phyloP scores from a whole-genome alignment of 2,888 invertebrate species.

The Sepioteuthis lessoniana region DNA sequence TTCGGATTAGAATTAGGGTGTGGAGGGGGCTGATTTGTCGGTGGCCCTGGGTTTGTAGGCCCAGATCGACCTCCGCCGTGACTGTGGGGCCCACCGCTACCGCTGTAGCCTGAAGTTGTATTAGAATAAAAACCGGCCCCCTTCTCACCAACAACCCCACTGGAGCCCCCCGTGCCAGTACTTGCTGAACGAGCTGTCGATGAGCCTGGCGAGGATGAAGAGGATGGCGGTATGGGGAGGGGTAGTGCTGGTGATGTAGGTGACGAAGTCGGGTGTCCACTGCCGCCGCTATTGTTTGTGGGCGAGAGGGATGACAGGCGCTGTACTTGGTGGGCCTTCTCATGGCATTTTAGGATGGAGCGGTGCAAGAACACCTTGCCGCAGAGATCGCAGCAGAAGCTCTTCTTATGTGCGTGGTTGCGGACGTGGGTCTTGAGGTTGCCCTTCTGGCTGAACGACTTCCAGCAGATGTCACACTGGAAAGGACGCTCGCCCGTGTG shows the following conservation, averaged over 20 bases:
- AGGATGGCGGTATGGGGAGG: background rate
- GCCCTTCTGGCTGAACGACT: constrained; percentile 47
- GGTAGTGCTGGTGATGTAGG: constrained; percentile 42
- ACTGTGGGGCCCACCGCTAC: background rate
- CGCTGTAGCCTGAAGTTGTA: constrained; percentile 17
- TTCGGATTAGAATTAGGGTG: constrained; percentile 38
- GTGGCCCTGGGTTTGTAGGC: constrained; percentile 39
- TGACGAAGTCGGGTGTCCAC: background rate
- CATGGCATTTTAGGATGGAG: constrained; percentile 42
- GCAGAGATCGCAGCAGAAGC: constrained; percentile 44
- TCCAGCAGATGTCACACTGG: constrained; percentile 47
- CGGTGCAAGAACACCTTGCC: constrained; percentile 43
- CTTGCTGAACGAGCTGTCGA: constrained; percentile 38
- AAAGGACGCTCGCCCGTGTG: constrained; percentile 42
- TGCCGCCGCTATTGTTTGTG: constrained; percentile 24
- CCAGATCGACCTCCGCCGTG: background rate
- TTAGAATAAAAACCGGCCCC: constrained; percentile 36
- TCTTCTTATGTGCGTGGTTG: constrained; percentile 44
- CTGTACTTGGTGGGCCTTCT: constrained; percentile 45
- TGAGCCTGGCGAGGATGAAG: constrained; percentile 35
- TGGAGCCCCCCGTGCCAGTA: background rate
- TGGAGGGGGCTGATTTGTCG: constrained; percentile 25
- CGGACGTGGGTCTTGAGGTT: constrained; percentile 43
- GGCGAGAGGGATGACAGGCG: constrained; percentile 37
- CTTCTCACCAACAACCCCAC: constrained; percentile 38